Conservation (phyloP, 2,797 vertebrate species). For the Steatocranus sp. region DNA sequence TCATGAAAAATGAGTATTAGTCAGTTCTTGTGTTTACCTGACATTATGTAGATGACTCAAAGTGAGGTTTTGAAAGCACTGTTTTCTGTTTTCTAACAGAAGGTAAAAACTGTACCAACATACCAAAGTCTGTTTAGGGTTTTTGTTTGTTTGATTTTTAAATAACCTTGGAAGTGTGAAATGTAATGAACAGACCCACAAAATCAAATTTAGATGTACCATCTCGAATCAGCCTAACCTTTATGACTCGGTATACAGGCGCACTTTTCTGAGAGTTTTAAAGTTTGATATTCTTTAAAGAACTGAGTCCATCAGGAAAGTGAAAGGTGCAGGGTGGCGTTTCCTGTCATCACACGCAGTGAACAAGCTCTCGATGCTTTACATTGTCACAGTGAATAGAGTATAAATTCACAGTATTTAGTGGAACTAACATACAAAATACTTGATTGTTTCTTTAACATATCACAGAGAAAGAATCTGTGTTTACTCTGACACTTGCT, state of each 20-base stretch:
- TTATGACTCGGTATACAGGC: rapidly evolving
- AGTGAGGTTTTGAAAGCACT: neutral
- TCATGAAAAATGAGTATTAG: neutral
- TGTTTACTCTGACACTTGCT: neutral
- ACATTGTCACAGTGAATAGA: neutral
- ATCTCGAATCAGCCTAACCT: neutral
- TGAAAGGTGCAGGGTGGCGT: neutral
- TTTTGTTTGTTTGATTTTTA: neutral
- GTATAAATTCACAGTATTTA: neutral
- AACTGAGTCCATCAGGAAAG: neutral
- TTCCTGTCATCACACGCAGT: neutral
- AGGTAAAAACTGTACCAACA: neutral
- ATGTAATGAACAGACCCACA: neutral
- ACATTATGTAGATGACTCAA: neutral
- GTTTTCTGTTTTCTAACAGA: neutral
- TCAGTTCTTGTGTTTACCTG: neutral
- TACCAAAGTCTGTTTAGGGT: neutral
- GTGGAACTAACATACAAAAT: neutral
- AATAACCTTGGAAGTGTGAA: no score
- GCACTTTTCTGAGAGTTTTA: neutral
- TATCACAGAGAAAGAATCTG: neutral
- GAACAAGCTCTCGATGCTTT: neutral
- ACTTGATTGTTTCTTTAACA: neutral
- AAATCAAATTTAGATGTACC: neutral
- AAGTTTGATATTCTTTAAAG: neutral